A percentile compares a stretch with the other conserved stretches of the same genome.
Conservation (phyloP, 2,888 invertebrate species). For the Thelaira solivaga region DNA sequence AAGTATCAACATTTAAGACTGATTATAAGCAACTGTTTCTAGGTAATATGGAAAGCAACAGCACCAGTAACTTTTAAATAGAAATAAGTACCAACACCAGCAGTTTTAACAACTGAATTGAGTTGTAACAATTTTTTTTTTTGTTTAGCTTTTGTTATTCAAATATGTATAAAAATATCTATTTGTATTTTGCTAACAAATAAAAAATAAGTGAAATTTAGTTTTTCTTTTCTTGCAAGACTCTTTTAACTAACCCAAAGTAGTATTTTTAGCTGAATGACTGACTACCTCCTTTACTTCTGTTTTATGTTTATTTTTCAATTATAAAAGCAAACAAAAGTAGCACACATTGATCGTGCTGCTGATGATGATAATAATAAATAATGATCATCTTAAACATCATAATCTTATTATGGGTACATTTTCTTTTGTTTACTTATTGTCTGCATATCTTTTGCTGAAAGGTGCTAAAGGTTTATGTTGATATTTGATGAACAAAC, state of each 20-base stretch:
- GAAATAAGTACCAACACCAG: conserved; percentile 17
- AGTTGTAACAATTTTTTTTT: conserved; percentile 40
- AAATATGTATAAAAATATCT: conserved; percentile 35
- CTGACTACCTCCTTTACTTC: background rate
- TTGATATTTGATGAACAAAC: conserved; percentile 42
- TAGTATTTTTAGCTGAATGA: background rate
- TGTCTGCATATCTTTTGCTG: background rate
- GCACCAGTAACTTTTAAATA: conserved; percentile 10
- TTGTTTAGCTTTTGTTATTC: background rate
- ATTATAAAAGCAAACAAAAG: conserved; percentile 46
- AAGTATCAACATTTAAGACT: conserved; percentile 41
- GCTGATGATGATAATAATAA: background rate
- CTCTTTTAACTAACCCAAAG: background rate
- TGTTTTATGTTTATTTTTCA: conserved; percentile 45
- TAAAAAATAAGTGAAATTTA: conserved; percentile 26
- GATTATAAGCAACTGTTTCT: conserved; percentile 51
- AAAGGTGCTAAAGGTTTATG: conserved; percentile 48
- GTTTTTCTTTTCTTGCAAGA: conserved; percentile 2
- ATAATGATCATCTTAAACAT: conserved; percentile 9
- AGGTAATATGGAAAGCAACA: conserved; percentile 34
- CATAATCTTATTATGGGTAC: too few relatives aligned
- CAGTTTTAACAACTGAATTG: conserved; percentile 38
- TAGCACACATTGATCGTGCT: conserved; percentile 28
- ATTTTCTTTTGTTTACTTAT: conserved; percentile 13
- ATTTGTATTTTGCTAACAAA: conserved; percentile 32